Evolutionary conservation across 2,113 vertebrate species (phyloP).

Genomic region (Erythrocercus mccallii): DNA sequence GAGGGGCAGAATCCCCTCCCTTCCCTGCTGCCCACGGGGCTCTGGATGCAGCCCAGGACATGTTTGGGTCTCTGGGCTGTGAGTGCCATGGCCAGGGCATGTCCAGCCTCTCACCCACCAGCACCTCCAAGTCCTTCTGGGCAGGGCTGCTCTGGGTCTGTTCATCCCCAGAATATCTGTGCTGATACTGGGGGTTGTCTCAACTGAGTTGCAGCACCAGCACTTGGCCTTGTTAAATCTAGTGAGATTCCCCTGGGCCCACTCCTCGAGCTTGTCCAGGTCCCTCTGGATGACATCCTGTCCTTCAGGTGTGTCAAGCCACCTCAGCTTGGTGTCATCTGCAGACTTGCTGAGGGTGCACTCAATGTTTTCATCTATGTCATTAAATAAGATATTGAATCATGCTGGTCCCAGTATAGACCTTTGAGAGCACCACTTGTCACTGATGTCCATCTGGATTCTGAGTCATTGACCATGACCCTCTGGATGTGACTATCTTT

Average conservation of each 20-base stretch:
- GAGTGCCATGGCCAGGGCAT: neutral
- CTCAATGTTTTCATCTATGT: neutral
- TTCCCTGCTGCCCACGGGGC: neutral
- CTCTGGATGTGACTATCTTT: neutral
- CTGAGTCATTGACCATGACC: neutral
- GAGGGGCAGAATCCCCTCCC: neutral
- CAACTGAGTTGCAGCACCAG: rapidly evolving
- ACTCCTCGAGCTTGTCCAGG: rapidly evolving
- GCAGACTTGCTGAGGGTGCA: neutral
- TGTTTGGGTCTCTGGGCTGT: neutral
- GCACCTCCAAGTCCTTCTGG: neutral
- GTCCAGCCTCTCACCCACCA: neutral
- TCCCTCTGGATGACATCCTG: neutral
- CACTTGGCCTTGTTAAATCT: neutral
- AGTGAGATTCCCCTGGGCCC: rapidly evolving
- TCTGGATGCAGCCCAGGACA: neutral
- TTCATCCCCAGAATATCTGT: neutral
- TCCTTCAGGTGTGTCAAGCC: neutral
- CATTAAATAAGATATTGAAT: neutral
- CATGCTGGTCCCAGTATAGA: neutral
- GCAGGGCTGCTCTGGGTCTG: neutral
- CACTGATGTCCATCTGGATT: neutral
- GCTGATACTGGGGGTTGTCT: rapidly evolving
- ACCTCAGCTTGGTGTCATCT: neutral
- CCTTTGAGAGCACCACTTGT: neutral